Conservation (phyloP, 2,888 invertebrate species). For the Omphaloscelis lunosa region DNA sequence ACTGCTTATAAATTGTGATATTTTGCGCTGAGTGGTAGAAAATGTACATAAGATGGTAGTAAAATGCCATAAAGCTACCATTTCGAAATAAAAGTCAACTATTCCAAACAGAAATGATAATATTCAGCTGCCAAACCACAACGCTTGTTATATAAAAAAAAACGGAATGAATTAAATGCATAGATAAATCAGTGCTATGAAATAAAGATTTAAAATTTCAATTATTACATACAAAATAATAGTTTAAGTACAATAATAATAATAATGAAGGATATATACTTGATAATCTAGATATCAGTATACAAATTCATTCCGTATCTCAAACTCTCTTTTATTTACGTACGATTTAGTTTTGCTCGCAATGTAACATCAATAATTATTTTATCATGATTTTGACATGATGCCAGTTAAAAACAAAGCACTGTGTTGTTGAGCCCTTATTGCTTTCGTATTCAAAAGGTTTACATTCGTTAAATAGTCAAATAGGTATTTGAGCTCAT, state of each 20-base stretch:
- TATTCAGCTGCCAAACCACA: slow-evolving; percentile 74
- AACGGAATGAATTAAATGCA: slow-evolving; percentile 72
- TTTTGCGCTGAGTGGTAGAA: slow-evolving; percentile 25
- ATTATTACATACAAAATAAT: slow-evolving; percentile 42
- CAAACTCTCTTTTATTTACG: slow-evolving; percentile 45
- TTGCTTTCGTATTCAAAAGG: neutral
- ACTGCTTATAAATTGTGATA: slow-evolving; percentile 50
- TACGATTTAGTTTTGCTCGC: slow-evolving; percentile 43
- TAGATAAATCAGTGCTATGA: slow-evolving; percentile 54
- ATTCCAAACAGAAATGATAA: slow-evolving; percentile 46
- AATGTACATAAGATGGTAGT: slow-evolving; percentile 2
- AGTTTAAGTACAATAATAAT: slow-evolving; percentile 51
- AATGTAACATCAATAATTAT: slow-evolving; percentile 26
- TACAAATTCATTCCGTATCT: slow-evolving; percentile 61
- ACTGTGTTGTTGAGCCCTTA: neutral
- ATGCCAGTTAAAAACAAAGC: neutral
- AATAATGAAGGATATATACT: slow-evolving; percentile 41
- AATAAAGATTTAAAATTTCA: slow-evolving; percentile 35
- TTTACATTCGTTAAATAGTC: neutral
- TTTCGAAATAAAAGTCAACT: slow-evolving; percentile 22
- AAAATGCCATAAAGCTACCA: neutral
- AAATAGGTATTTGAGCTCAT: neutral
- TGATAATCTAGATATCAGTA: slow-evolving; percentile 54
- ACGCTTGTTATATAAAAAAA: slow-evolving; percentile 59
- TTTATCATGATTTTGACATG: neutral